A percentile compares a stretch with the other conserved stretches of the same genome.
phyloP scores from a whole-genome alignment of 2,797 vertebrate genomes.

The Craterocephalus amniculus region DNA sequence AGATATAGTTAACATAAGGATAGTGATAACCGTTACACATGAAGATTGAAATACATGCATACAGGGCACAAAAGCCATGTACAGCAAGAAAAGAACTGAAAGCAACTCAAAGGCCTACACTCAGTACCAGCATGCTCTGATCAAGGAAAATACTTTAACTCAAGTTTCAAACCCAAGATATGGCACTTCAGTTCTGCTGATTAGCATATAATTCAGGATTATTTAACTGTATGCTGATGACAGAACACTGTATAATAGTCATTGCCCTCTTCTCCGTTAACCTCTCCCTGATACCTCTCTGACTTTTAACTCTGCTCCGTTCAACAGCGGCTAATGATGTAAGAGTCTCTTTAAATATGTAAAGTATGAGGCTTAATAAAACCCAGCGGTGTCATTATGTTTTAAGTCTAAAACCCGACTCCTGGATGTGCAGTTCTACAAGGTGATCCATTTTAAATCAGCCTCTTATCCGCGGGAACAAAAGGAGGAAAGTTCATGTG shows the following conservation, averaged over 20 bases:
- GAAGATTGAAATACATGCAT: constrained; percentile 53
- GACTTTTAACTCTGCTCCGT: constrained; percentile 74
- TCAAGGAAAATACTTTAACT: constrained; percentile 67
- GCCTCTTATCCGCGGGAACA: constrained; percentile 76
- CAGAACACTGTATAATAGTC: constrained; percentile 45
- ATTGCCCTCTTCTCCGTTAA: constrained; percentile 64
- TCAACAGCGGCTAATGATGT: constrained; percentile 81
- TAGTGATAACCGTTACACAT: constrained; percentile 39
- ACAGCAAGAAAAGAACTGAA: constrained; percentile 62
- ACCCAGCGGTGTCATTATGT: constrained; percentile 73
- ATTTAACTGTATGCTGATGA: constrained; percentile 74
- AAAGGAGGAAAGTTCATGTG: constrained; percentile 76
- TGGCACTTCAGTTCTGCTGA: constrained; percentile 61
- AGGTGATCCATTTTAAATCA: constrained; percentile 79
- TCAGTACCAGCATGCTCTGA: constrained; percentile 62
- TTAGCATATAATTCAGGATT: constrained; percentile 81
- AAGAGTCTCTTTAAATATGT: constrained; percentile 84
- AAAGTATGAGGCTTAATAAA: constrained; percentile 82
- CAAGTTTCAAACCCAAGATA: constrained; percentile 67
- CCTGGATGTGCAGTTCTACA: constrained; percentile 76
- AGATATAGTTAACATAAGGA: constrained; percentile 20
- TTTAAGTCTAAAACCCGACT: constrained; percentile 72
- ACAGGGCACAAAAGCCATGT: constrained; percentile 70
- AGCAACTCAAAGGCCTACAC: constrained; percentile 70
- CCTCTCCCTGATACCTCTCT: constrained; percentile 68